These are phyloP conservation scores for silkworm (Bombyx mori) DNA, from an alignment of 1,140 invertebrate species.

Conservation along the genomic window DNA sequence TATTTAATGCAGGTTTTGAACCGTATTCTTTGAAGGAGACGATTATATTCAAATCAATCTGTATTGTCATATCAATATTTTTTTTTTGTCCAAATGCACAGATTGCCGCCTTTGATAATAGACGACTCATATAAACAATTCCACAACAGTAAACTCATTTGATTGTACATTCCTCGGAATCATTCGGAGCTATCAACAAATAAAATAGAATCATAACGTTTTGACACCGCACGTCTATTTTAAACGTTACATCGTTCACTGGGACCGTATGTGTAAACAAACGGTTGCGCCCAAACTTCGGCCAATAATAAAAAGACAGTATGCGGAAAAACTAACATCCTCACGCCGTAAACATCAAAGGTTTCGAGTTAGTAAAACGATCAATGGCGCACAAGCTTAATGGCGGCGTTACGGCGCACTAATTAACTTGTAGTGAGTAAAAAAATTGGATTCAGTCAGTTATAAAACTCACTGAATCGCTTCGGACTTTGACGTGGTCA, in stretches of 20 bases:
- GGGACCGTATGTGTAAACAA: conserved; percentile 59
- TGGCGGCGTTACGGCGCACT: conserved; percentile 27
- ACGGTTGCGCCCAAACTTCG: conserved; percentile 61
- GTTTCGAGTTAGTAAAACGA: conserved; percentile 44
- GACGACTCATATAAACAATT: too few species aligned
- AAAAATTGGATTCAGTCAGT: conserved; percentile 14
- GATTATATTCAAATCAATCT: too few species aligned
- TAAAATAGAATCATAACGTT: conserved; percentile 50
- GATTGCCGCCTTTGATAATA: too few species aligned
- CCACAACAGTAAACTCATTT: too few species aligned
- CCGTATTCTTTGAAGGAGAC: too few species aligned
- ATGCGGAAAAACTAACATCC: conserved; percentile 70
- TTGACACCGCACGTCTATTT: conserved; percentile 68
- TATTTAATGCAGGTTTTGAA: too few species aligned
- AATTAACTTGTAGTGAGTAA: conserved; percentile 35
- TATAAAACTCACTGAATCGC: conserved; percentile 7
- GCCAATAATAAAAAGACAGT: conserved; percentile 69
- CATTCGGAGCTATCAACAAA: conserved; percentile 1
- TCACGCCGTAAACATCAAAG: conserved; percentile 60
- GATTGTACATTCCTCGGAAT: too few species aligned
- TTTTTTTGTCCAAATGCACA: too few species aligned
- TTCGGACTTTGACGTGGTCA: conserved; percentile 7
- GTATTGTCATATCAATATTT: too few species aligned
- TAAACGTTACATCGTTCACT: conserved; percentile 35
- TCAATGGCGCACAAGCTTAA: conserved; percentile 43